A percentile compares a stretch with the other conserved stretches of the same genome.
phyloP scores from a whole-genome alignment of 2,888 invertebrate species.

The Tubulanus polymorphus region DNA sequence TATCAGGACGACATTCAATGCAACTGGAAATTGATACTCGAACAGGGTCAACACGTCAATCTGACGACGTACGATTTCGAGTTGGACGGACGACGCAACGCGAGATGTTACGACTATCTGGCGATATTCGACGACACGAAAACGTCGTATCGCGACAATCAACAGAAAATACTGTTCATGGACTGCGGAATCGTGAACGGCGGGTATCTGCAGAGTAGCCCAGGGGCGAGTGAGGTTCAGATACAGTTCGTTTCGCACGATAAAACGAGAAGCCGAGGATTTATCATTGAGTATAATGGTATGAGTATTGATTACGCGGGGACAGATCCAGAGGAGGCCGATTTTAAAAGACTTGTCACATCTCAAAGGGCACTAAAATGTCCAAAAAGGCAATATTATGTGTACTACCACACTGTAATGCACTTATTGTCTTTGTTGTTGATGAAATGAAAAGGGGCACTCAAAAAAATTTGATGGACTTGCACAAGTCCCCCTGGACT shows the following conservation, averaged over 20 bases:
- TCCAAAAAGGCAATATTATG: too few relatives aligned
- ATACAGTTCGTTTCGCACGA: background rate
- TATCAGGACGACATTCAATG: background rate
- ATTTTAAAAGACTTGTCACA: too few relatives aligned
- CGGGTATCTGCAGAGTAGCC: background rate
- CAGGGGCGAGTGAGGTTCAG: background rate
- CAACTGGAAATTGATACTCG: background rate
- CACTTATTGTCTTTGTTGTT: too few relatives aligned
- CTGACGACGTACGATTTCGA: background rate
- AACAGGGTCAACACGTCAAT: background rate
- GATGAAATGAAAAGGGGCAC: too few relatives aligned
- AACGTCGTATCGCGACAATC: background rate
- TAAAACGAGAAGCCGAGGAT: background rate
- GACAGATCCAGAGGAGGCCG: too few relatives aligned
- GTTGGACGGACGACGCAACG: background rate
- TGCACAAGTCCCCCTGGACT: too few relatives aligned
- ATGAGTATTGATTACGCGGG: too few relatives aligned
- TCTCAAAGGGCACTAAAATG: too few relatives aligned
- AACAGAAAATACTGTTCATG: background rate
- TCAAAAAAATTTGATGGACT: too few relatives aligned
- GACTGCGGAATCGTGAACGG: background rate
- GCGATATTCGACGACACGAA: background rate
- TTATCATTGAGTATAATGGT: conserved; percentile 1
- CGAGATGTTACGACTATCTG: background rate
- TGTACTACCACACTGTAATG: too few relatives aligned